These are phyloP conservation scores for Phoeniculus purpureus DNA, from an alignment of 2,797 vertebrate genomes.

Conservation along the genomic window DNA sequence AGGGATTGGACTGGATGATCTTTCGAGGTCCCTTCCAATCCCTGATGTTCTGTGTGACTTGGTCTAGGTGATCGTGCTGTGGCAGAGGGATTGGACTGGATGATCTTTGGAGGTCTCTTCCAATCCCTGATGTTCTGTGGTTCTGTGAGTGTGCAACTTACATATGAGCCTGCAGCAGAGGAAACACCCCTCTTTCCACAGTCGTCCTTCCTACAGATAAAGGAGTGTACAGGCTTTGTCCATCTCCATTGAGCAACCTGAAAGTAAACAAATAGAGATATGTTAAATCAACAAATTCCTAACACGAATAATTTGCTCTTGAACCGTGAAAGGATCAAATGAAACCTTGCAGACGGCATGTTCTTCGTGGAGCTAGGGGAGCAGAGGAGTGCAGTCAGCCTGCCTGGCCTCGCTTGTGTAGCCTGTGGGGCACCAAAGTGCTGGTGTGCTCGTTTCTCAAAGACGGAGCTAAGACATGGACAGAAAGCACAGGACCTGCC, in stretches of 20 bases:
- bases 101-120: no score
- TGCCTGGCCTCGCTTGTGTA: background rate
- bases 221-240: background rate
- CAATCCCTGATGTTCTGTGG: no score
- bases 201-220: background rate
- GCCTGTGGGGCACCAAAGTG: background rate
- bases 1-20: no score
- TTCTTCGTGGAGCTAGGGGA: fast-evolving
- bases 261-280: background rate
- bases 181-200: background rate
- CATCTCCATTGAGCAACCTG: background rate
- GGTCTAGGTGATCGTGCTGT: background rate
- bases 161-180: background rate
- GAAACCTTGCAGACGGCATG: background rate
- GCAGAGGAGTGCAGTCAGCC: background rate
- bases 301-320: background rate
- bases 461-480: background rate
- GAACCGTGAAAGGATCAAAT: background rate
- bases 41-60: no score
- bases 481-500: background rate
- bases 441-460: background rate
- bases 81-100: no score
- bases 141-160: background rate
- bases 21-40: no score
- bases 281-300: background rate